Evolutionary conservation across 1,140 invertebrate genomes (phyloP), one percentile per base, ranked within the genome.

Genomic region (Lucilia cuprina): DNA sequence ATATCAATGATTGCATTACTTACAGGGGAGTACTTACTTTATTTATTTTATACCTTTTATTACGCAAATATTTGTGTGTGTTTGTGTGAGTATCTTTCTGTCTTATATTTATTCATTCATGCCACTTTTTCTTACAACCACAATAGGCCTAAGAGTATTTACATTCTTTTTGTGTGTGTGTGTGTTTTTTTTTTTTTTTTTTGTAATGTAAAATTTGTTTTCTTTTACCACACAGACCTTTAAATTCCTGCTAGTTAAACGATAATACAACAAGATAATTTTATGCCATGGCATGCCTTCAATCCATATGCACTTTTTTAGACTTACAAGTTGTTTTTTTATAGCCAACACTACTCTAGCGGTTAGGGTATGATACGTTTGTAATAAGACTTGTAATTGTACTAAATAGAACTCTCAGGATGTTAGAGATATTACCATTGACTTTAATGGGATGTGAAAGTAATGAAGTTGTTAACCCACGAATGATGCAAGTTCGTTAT

Each of bases 171-270:
- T 55, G 9, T 3, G 50, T 17, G n/a, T n/a, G n/a, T n/a, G n/a
- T n/a, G n/a, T n/a, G n/a, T n/a, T n/a, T n/a, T n/a, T n/a, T n/a
- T n/a, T n/a, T n/a, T n/a, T n/a, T n/a, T n/a, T n/a, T 10, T 14
- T 60, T 60, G 55, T 2, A 41, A 41, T 41, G 41, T 41, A 41
- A 41, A 41, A 41, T 41, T 60, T 60, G n/a, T 5, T n/a, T 60
- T 60, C n/a, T 60, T n/a, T 60, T 60, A 60, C 55, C 55, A 60
- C 55, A 60, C 55, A 60, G 55, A 60, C 55, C 55, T 60, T 60
- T 60, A n/a, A 60, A 60, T 60, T 60, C 55, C 55, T 60, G 55
- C 55, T 60, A 60, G 55, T 60, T 60, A 60, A 60, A 60, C 55
- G 55, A 60, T 60, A 60, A 60, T 60, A 60, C 55, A 60, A n/a